Evolutionary conservation across 1,140 invertebrate genomes (phyloP), one percentile per base, ranked within the genome.

Genomic region (Drosophila leontia): DNA sequence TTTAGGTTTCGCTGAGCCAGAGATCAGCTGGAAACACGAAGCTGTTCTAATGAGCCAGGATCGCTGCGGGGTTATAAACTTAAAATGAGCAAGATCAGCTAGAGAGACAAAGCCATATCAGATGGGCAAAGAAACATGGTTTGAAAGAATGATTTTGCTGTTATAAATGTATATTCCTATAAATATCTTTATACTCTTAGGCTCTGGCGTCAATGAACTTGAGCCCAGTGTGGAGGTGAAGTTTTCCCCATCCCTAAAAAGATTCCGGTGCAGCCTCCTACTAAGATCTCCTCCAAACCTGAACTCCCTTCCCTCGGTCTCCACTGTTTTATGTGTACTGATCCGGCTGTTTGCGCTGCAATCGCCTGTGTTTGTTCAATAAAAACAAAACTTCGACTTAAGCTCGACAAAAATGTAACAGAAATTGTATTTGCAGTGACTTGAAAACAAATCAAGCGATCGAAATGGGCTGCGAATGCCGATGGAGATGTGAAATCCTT

Each of bases 381-480:
- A 87, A 80, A 77, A 78, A 84, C 84, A 88, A 17, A 26, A 61
- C 80, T 71, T 62, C n/a, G 65, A 35, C 47, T 63, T 51, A 42
- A 83, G 45, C 44, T 50, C 53, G 56, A 58, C 48, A 77, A 70
- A 78, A 88, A 87, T 88, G 83, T 87, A 80, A 88, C 83, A 84
- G 77, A 87, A 84, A 83, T 88, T 64, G 37, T 87, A 50, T 87
- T 83, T 83, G 51, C 84, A 80, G 75, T 70, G 56, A 62, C 57
- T 69, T 59, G 57, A 79, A 74, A 79, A 47, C 70, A 87, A 79
- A 84, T 88, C 77, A 80, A 88, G 84, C 80, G 68, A 69, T 78
- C 70, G 56, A 59, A 67, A 48, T 75, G 71, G 47, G 26, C 29
- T 29, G 32, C 23, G 19, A 29, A 39, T 59, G 12, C 15, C 47